Conservation (phyloP, 2,797 vertebrate species). For the Hippocampus kuda region DNA sequence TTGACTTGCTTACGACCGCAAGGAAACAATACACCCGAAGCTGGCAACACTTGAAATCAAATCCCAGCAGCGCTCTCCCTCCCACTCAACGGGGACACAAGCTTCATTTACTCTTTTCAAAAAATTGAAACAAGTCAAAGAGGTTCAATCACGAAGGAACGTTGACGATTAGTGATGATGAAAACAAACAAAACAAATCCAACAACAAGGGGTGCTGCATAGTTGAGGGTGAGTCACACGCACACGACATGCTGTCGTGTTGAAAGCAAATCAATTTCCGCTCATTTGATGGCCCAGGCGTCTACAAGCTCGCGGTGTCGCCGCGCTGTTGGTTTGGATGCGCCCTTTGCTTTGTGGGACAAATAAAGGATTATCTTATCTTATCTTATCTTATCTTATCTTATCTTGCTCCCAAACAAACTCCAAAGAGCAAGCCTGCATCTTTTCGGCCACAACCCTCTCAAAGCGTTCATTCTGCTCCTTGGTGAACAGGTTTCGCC, state of each 20-base stretch:
- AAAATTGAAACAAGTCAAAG: conserved; percentile 4
- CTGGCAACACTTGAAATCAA: background rate
- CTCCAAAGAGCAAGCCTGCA: conserved; percentile 45
- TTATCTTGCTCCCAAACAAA: conserved; percentile 57
- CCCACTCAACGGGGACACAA: conserved; percentile 14
- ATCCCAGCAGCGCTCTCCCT: background rate
- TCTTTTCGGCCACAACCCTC: conserved; percentile 57
- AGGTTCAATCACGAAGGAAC: too few species aligned
- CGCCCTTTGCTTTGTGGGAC: too few species aligned
- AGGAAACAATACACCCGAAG: background rate
- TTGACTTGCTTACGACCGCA: background rate
- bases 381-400: too few species aligned
- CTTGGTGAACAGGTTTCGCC: conserved; percentile 69
- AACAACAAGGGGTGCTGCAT: too few species aligned
- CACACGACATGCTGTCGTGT: background rate
- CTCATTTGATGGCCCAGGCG: too few species aligned
- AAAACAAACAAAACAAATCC: too few species aligned
- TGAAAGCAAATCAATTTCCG: background rate
- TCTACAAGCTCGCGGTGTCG: too few species aligned
- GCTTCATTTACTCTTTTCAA: conserved; percentile 27
- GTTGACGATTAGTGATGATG: too few species aligned
- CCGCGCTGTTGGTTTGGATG: background rate
- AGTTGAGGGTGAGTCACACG: too few species aligned
- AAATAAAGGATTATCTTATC: too few species aligned
- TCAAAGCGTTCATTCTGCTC: conserved; percentile 63